Evolutionary conservation across 2,888 invertebrate genomes (phyloP).

Genomic region (Leucophenga maculata): DNA sequence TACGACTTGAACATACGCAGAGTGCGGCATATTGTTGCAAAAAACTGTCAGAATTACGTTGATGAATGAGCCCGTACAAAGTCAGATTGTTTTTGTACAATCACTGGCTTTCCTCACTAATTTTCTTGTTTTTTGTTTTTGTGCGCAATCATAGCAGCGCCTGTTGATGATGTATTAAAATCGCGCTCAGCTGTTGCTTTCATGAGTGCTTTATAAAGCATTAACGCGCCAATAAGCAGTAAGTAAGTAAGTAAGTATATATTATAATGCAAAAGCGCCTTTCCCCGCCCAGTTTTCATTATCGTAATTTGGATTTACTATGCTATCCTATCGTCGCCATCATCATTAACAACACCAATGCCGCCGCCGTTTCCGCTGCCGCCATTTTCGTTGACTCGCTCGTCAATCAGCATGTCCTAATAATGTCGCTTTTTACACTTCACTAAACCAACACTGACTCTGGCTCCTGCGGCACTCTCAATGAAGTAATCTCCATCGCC

Average conservation of each 20-base stretch:
- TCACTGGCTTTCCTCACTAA: slow-evolving; percentile 7
- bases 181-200: slow-evolving; percentile 15
- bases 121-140: slow-evolving; percentile 7
- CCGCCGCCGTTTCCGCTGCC: too few species aligned
- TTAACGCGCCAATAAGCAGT: too few species aligned
- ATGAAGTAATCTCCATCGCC: not conserved
- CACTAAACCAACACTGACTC: slow-evolving; percentile 36
- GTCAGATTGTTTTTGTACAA: slow-evolving; percentile 1
- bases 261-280: too few species aligned
- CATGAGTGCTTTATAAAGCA: not conserved
- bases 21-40: not conserved
- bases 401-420: slow-evolving; percentile 11
- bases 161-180: slow-evolving; percentile 4
- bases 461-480: not conserved
- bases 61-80: slow-evolving; percentile 19
- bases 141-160: slow-evolving; percentile 6
- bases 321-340: not conserved
- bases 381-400: not conserved
- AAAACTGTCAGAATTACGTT: slow-evolving; percentile 20
- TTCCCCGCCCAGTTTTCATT: too few species aligned
- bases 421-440: slow-evolving; percentile 49
- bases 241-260: not conserved
- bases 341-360: slow-evolving; percentile 34
- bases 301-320: slow-evolving; percentile 12
- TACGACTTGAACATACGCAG: not conserved